Evolutionary conservation across 2,113 vertebrate species (phyloP), one percentile per base, ranked within the genome.

Genomic region (Oncorhynchus kisutch): DNA sequence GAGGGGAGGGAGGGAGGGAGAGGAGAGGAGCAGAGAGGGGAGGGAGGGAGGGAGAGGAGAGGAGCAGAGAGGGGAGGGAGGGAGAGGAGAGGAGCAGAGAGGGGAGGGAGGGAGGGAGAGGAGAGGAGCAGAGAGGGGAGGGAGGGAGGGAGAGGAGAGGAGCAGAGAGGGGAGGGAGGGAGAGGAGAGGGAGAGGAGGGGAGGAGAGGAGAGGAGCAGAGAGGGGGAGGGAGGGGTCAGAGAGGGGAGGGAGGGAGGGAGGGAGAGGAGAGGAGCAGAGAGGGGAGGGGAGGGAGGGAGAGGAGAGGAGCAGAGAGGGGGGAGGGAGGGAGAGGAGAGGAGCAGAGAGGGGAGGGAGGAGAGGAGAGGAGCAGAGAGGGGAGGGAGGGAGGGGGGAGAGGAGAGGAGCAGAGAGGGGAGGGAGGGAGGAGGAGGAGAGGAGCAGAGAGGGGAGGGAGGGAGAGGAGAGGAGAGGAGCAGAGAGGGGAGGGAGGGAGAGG

Each of bases 161-260:
- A 34, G 5, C n/a, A n/a, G n/a, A n/a, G n/a, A n/a, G n/a, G n/a
- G 1, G 31, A 1, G 31, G 84, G 83, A 57, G n/a, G 20, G 68
- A 45, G 18, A n/a, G 6, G 1, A 22, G 18, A n/a, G 16, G 20
- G 74, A 75, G 1, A 77, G 27, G 12, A 3, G 1, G 85, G 82
- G 57, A n/a, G 24, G 71, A n/a, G n/a, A n/a, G 45, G 29, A 1
- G 31, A 48, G 3, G 68, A 18, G 71, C n/a, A n/a, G n/a, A n/a
- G 76, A 70, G 74, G 13, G 12, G 27, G 24, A 72, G 74, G 73
- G 25, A 25, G 60, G 11, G n/a, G n/a, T n/a, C n/a, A n/a, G n/a
- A n/a, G n/a, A n/a, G n/a, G 76, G 49, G 22, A 20, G 48, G 2
- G 31, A 34, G 31, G 1, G 31, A 1, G 31, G 84, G 83, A 57